Conservation (phyloP, 2,797 vertebrate species). For the Knipowitschia caucasica region DNA sequence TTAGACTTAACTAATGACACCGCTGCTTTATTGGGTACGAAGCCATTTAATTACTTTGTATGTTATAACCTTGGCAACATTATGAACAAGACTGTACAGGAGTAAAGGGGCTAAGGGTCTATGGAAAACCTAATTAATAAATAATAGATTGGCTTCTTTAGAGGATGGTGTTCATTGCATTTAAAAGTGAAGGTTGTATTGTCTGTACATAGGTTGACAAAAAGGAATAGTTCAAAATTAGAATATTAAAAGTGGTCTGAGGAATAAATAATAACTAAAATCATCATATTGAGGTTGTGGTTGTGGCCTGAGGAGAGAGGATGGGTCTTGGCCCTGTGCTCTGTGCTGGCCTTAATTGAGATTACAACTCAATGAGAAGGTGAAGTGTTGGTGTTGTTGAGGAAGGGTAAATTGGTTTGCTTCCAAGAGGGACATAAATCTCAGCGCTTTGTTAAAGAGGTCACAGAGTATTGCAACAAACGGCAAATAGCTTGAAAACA, state of each 20-base stretch:
- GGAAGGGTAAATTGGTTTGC: constrained; percentile 26
- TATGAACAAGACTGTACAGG: neutral
- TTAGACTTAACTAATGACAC: constrained; percentile 22
- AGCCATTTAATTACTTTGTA: constrained; percentile 13
- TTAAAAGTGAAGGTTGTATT: neutral
- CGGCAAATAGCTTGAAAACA: neutral
- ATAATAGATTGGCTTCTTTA: neutral
- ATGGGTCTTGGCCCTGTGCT: constrained; percentile 12
- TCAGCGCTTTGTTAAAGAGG: constrained; percentile 32
- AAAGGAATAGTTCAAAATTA: no score
- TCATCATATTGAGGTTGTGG: neutral
- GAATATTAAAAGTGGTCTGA: no score
- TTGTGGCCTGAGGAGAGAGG: neutral
- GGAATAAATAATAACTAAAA: neutral
- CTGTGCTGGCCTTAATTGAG: constrained; percentile 20
- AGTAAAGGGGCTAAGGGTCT: neutral
- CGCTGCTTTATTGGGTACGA: constrained; percentile 11
- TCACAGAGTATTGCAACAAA: constrained; percentile 11
- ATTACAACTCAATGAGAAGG: constrained; percentile 1
- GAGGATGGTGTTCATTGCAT: neutral
- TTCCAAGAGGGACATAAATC: constrained; percentile 19
- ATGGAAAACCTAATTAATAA: neutral
- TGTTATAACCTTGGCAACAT: constrained; percentile 11
- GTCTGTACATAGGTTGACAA: neutral
- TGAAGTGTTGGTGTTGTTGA: constrained; percentile 10